Evolutionary conservation across 2,113 vertebrate genomes (phyloP), one percentile per base, ranked within the genome.

Genomic region (Herpetotheres cachinnans): DNA sequence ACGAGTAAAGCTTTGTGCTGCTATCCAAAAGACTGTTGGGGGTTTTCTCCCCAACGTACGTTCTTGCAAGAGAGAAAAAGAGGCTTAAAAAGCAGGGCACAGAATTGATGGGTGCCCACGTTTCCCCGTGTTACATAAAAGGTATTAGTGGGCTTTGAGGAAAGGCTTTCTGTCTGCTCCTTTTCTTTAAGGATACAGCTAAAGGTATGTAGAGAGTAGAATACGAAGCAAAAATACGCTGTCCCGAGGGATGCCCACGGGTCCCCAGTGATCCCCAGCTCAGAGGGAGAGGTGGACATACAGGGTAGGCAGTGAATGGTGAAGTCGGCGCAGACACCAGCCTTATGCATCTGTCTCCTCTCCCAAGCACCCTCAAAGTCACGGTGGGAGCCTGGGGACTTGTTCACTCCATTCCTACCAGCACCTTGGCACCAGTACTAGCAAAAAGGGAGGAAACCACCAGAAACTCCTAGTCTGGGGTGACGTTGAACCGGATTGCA

Each of bases 81-180:
- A 32, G 5, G 27, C 18, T 67, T 20, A 21, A 73, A 73, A 73
- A 56, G n/a, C 29, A 52, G 49, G 16, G 9, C 34, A 32, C 6
- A 15, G 36, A 61, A 29, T 1, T 9, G 18, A 19, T 0, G 0
- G 4, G 9, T 15, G 32, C 7, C 8, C 30, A n/a, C 30, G 7
- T 42, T 52, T 42, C 55, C 36, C 40, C 10, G 4, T 8, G 26
- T 12, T 30, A 73, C 90, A 56, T 13, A 34, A n/a, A 56, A 56
- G 22, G 15, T 42, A 16, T 10, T 19, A 66, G 24, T 6, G 30
- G 47, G 32, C 12, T 89, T 81, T 21, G 52, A 80, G n/a, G 19
- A 20, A 16, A 18, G 54, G 34, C 13, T 8, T 8, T 79, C 21
- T 50, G 22, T 2, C 38, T 74, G 70, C 10, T 63, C 61, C 50